Conservation (phyloP, 2,113 vertebrate genomes). For the Nicator chloris region DNA sequence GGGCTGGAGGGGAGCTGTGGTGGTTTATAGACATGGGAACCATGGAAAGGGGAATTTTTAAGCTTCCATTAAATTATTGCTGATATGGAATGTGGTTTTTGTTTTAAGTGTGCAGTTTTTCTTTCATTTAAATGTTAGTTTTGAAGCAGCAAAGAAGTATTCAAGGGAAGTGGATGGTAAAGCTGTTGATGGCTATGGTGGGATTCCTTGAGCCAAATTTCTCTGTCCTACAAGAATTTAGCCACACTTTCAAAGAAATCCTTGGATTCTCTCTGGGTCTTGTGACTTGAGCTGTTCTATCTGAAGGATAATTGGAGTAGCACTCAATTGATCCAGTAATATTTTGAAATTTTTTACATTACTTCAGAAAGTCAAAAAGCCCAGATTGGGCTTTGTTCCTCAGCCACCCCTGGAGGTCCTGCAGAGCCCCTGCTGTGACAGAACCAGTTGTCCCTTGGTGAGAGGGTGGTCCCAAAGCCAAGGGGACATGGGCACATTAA, state of each 20-base stretch:
- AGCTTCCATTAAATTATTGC: background rate
- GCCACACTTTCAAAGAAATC: background rate
- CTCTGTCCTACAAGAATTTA: background rate
- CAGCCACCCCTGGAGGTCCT: background rate
- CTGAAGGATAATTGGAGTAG: background rate
- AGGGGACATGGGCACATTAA: fast-evolving
- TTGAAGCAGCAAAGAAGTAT: background rate
- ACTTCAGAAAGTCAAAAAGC: background rate
- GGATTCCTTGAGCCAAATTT: background rate
- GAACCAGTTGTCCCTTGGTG: fast-evolving
- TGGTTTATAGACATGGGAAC: fast-evolving
- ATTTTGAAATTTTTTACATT: background rate
- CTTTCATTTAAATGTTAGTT: background rate
- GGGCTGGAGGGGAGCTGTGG: background rate
- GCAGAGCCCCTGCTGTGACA: background rate
- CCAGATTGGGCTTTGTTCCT: background rate
- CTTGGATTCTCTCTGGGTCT: background rate
- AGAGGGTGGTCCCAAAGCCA: background rate
- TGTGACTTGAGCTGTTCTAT: background rate
- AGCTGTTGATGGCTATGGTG: background rate
- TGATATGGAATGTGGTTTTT: background rate
- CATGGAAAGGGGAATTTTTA: background rate
- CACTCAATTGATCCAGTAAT: background rate
- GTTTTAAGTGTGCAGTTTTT: background rate
- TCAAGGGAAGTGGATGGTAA: background rate